Evolutionary conservation across 2,797 vertebrate genomes (phyloP).

Genomic region (Enteromius anoplus): DNA sequence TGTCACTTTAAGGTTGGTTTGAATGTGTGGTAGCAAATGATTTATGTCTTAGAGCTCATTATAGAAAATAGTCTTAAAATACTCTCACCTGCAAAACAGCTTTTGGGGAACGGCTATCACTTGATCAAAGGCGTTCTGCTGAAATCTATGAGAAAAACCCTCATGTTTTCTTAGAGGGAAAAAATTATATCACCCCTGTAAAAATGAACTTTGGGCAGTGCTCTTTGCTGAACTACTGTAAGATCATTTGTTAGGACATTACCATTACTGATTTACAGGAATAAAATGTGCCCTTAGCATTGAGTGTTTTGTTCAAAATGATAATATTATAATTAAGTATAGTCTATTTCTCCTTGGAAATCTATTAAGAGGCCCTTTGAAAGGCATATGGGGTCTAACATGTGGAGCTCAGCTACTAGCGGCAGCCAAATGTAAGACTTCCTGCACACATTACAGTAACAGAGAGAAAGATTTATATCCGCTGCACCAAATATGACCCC

Average conservation of each 20-base stretch:
- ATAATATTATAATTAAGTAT: constrained; percentile 73
- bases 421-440: constrained; percentile 61
- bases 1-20: constrained; percentile 54
- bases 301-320: constrained; percentile 60
- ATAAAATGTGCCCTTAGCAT: background rate
- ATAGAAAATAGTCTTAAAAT: constrained; percentile 67
- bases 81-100: constrained; percentile 68
- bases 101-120: constrained; percentile 59
- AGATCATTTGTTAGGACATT: constrained; percentile 22
- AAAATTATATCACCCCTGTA: constrained; percentile 57
- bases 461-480: constrained; percentile 85
- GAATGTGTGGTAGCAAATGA: constrained; percentile 58
- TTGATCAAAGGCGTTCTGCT: constrained; percentile 57
- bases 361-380: constrained; percentile 78
- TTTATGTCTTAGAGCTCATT: constrained; percentile 67
- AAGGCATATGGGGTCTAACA: constrained; percentile 80
- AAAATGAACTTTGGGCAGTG: constrained; percentile 45
- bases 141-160: constrained; percentile 49
- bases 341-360: constrained; percentile 79
- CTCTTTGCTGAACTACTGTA: constrained; percentile 46
- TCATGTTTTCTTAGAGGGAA: constrained; percentile 40
- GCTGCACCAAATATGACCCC: constrained; percentile 70
- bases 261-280: background rate
- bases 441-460: constrained; percentile 75
- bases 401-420: constrained; percentile 85